Percentiles rank a stretch among this genome's conserved stretches.
phyloP scores from a whole-genome alignment of 2,113 vertebrate species.

The Salvator merianae region DNA sequence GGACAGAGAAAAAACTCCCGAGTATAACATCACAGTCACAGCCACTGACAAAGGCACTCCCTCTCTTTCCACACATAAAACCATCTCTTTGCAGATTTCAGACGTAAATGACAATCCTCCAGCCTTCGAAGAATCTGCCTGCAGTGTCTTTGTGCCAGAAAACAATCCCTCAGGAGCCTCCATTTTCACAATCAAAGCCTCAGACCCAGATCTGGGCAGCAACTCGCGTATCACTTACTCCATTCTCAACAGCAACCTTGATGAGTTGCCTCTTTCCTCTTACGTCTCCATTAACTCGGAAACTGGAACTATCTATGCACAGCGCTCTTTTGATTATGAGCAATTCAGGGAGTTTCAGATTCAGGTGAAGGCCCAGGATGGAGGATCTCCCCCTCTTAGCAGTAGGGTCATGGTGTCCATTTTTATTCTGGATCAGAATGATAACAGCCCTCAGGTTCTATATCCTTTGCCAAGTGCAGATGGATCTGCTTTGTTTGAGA shows the following conservation, averaged over 20 bases:
- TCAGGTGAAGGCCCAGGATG: constrained; percentile 8
- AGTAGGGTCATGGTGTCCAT: neutral
- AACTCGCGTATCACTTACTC: constrained; percentile 3
- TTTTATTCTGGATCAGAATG: neutral
- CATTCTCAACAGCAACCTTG: constrained; percentile 1
- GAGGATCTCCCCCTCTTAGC: neutral
- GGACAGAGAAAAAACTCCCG: constrained; percentile 25
- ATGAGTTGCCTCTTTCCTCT: neutral
- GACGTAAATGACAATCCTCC: neutral
- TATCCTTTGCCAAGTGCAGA: neutral
- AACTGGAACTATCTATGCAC: neutral
- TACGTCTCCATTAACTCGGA: constrained; percentile 2
- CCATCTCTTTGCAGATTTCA: neutral
- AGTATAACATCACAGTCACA: neutral
- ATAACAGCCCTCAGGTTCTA: constrained; percentile 3
- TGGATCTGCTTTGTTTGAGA: constrained; percentile 1
- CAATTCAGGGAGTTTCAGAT: neutral
- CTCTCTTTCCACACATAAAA: neutral
- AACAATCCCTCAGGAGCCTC: constrained; percentile 7
- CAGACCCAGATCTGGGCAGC: neutral
- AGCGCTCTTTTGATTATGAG: constrained; percentile 7
- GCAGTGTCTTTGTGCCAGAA: neutral
- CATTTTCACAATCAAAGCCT: constrained; percentile 2
- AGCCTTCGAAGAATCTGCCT: neutral
- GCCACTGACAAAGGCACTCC: constrained; percentile 1